Evolutionary conservation across 2,888 invertebrate species (phyloP), one percentile per base, ranked within the genome.

Genomic region (Drosophila atripex): DNA sequence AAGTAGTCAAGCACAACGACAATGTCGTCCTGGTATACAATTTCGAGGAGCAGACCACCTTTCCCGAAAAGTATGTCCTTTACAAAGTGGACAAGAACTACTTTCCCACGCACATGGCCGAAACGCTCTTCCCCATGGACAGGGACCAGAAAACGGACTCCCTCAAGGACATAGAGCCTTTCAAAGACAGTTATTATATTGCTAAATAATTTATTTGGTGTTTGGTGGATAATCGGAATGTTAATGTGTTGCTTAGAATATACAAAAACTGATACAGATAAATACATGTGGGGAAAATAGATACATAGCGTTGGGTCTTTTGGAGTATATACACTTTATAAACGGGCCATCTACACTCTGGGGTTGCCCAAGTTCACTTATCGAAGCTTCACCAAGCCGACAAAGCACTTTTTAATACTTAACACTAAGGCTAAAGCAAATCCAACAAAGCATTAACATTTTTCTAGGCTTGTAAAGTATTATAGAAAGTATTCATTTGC

Each of bases 21-120:
- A 63, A 65, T 12, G 61, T 90, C 0, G 70, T 90, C 2, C 39
- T 90, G 38, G 87, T 90, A n/a, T 90, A 86, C 64, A 79, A 79
- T 7, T 49, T 54, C 38, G 54, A 72, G 1, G 5, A 59, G 3
- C 73, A 68, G 9, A 77, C 72, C 0, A 72, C 78, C 2, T 84
- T 80, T 16, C 86, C 89, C 3, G 90, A 90, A 12, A 90, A 84
- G 60, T 89, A 89, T 73, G 30, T 85, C 8, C 52, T 86, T 1
- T 87, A 88, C 46, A 87, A 82, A 54, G 86, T 88, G 41, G 68
- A 88, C 28, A 71, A 69, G 1, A 2, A 39, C 0, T 32, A 80
- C 25, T 88, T 78, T 51, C 60, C 80, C 4, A 14, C 61, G 0
- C 86, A 89, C 47, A 49, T 89, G n/a, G 55, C 73, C 5, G n/a